Conservation (phyloP, 2,113 vertebrate species). For the Brachionichthys hirsutus region DNA sequence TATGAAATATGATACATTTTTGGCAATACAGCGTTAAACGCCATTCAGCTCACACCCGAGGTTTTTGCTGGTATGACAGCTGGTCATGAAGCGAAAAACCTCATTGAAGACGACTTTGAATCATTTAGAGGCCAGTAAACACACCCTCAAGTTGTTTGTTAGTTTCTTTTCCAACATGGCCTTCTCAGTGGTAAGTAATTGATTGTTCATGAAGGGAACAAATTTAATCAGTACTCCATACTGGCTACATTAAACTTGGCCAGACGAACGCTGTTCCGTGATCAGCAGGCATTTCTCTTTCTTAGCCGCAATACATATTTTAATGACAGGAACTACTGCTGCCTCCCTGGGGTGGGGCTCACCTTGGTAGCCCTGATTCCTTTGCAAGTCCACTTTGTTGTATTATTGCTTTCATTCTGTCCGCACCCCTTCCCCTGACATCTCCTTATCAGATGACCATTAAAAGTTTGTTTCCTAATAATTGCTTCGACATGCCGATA, state of each 20-base stretch:
- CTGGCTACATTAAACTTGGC: slow-evolving; percentile 34
- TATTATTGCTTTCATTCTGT: slow-evolving; percentile 14
- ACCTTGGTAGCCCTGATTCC: slow-evolving; percentile 33
- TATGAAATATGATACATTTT: too few species aligned
- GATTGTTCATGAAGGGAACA: slow-evolving; percentile 46
- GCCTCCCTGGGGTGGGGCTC: slow-evolving; percentile 8
- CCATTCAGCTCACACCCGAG: too few species aligned
- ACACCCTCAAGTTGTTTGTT: slow-evolving; percentile 8
- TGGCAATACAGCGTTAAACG: too few species aligned
- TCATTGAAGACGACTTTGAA: neutral
- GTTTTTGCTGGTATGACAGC: too few species aligned
- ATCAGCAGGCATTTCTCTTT: slow-evolving; percentile 31
- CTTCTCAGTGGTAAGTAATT: slow-evolving; percentile 45
- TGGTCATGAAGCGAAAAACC: slow-evolving; percentile 30
- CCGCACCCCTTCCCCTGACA: slow-evolving; percentile 10
- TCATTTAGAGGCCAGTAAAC: slow-evolving; percentile 35
- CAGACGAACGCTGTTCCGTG: slow-evolving; percentile 32
- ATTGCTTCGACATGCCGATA: slow-evolving; percentile 41
- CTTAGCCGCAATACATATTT: slow-evolving; percentile 31
- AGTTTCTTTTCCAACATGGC: slow-evolving; percentile 8
- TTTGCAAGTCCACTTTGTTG: slow-evolving; percentile 23
- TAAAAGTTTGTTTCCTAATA: slow-evolving; percentile 45
- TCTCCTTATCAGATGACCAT: slow-evolving; percentile 45
- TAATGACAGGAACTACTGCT: slow-evolving; percentile 38
- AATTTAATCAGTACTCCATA: slow-evolving; percentile 43